phyloP scores from a whole-genome alignment of 2,888 invertebrate genomes.

The Nemurella pictetii region DNA sequence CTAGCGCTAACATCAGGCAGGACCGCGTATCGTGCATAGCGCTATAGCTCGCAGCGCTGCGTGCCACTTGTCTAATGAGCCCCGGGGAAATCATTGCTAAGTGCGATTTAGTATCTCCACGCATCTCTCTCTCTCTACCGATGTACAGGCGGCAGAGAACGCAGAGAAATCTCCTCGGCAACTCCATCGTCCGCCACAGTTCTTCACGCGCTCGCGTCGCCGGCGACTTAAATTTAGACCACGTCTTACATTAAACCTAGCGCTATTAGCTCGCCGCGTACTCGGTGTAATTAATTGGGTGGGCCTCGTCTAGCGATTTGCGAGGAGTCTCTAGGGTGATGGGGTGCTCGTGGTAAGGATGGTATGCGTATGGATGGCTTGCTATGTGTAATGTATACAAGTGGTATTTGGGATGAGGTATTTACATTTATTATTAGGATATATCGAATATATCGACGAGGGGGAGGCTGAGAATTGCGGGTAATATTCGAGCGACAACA shows the following conservation, averaged over 20 bases:
- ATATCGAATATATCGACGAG: not conserved
- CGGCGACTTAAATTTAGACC: not conserved
- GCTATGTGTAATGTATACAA: not conserved
- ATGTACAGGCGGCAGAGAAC: no score
- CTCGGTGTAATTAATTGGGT: not conserved
- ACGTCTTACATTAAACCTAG: not conserved
- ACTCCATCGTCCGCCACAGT: not conserved
- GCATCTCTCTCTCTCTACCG: no score
- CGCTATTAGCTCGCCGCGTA: not conserved
- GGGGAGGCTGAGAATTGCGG: not conserved
- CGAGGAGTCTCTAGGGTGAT: not conserved
- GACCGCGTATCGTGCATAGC: not conserved
- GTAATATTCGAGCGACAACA: constrained; percentile 14
- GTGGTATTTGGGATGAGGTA: not conserved
- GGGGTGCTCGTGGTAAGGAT: not conserved
- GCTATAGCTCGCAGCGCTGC: not conserved
- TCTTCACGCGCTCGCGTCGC: not conserved
- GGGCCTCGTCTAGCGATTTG: not conserved
- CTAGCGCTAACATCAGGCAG: no score
- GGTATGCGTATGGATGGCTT: not conserved
- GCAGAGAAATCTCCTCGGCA: no score
- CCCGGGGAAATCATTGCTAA: not conserved
- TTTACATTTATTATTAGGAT: not conserved
- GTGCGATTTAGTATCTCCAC: not conserved
- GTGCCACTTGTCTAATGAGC: not conserved